Percentiles rank a stretch among this genome's conserved stretches.
Evolutionary conservation across 2,888 invertebrate species (phyloP).

Genomic region (Pycnomerus fuliginosus): DNA sequence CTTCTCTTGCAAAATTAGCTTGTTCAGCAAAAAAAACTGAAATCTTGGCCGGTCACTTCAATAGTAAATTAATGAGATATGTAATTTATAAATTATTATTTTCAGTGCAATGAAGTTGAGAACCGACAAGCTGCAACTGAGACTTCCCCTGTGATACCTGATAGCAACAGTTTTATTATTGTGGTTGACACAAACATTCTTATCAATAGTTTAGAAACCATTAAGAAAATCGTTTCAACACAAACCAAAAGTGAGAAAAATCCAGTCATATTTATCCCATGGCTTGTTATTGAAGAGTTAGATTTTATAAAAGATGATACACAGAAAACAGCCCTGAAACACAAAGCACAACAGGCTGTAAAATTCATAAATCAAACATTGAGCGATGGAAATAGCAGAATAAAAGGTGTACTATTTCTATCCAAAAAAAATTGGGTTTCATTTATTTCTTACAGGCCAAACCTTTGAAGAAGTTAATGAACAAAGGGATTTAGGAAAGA

Average conservation of each 20-base stretch:
- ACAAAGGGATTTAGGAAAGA: conserved; percentile 57
- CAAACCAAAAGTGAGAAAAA: conserved; percentile 12
- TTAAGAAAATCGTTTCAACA: conserved; percentile 32
- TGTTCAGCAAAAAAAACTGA: too few relatives aligned
- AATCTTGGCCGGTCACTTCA: too few relatives aligned
- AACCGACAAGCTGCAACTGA: too few relatives aligned
- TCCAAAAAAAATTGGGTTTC: conserved; percentile 5
- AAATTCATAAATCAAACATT: conserved; percentile 58
- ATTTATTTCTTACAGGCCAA: conserved; percentile 54
- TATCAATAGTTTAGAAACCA: conserved; percentile 49
- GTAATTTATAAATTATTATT: too few relatives aligned
- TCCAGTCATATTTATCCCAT: conserved; percentile 58
- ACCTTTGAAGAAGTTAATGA: conserved; percentile 58
- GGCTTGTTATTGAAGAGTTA: conserved; percentile 62
- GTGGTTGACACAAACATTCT: conserved; percentile 58
- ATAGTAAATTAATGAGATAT: too few relatives aligned
- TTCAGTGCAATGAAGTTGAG: too few relatives aligned
- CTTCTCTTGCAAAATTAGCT: too few relatives aligned
- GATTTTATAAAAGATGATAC: conserved; percentile 57
- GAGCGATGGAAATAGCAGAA: conserved; percentile 46
- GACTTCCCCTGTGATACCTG: too few relatives aligned
- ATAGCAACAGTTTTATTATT: conserved; percentile 40
- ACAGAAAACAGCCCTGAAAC: conserved; percentile 27
- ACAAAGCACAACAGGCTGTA: conserved; percentile 51
- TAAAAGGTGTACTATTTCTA: conserved; percentile 51